Evolutionary conservation across 2,797 vertebrate species (phyloP).

Genomic region (Triplophysa yarkandensis): DNA sequence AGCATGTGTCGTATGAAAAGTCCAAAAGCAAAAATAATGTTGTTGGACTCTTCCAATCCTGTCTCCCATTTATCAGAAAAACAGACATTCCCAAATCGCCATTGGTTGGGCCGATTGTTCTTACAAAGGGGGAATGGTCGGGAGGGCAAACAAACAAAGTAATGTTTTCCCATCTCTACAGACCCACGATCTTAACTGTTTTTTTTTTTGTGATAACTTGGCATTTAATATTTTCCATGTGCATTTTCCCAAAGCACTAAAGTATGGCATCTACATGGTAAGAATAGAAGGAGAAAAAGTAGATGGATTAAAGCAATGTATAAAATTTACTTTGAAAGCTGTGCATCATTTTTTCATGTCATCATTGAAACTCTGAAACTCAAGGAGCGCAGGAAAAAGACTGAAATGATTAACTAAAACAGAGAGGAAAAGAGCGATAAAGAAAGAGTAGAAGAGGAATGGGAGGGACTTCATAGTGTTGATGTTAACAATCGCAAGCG

Average conservation of each 20-base stretch:
- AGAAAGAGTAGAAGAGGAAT: background rate
- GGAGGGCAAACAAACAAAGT: background rate
- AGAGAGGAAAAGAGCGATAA: background rate
- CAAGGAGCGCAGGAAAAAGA: constrained; percentile 12
- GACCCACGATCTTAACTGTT: background rate
- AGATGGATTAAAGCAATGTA: no score
- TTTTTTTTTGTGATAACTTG: no score
- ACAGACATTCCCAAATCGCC: background rate
- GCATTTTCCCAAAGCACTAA: background rate
- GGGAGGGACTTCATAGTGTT: constrained; percentile 16
- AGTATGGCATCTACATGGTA: background rate
- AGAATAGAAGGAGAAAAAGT: no score
- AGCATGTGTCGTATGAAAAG: background rate
- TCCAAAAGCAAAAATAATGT: background rate
- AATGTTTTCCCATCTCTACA: constrained; percentile 2
- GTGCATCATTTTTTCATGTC: constrained; percentile 21
- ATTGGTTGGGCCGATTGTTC: background rate
- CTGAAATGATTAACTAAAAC: constrained; percentile 16
- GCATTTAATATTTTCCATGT: background rate
- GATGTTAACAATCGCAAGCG: constrained; percentile 28
- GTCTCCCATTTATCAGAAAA: background rate
- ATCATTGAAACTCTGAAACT: no score
- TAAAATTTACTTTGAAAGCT: no score
- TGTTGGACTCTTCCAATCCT: background rate
- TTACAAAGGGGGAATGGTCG: background rate